phyloP scores from a whole-genome alignment of 2,888 invertebrate species.

The Cybosia mesomella region DNA sequence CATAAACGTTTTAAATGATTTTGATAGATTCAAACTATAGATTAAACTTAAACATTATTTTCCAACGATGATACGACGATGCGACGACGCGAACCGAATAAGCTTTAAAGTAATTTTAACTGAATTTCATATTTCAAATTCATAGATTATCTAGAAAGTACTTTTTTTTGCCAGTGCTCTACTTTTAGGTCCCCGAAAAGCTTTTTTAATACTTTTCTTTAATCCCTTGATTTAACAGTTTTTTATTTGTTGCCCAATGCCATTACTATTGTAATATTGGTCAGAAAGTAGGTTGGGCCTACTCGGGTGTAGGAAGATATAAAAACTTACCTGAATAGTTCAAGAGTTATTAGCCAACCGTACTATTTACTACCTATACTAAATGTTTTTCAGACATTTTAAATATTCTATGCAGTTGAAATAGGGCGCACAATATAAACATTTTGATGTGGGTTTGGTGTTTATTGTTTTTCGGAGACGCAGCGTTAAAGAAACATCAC shows the following conservation, averaged over 20 bases:
- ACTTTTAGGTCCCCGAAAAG: too few species aligned
- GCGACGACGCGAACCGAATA: neutral
- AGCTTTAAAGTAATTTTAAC: neutral
- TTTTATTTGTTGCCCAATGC: neutral
- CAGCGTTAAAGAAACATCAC: conserved; percentile 16
- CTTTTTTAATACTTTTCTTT: too few species aligned
- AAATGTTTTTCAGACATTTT: neutral
- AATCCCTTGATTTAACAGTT: neutral
- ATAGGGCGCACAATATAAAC: neutral
- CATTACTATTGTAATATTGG: neutral
- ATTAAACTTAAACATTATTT: neutral
- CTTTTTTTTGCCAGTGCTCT: neutral
- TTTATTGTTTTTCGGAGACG: conserved; percentile 22
- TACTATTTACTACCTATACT: conserved; percentile 11
- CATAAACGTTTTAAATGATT: too few species aligned
- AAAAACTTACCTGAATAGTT: neutral
- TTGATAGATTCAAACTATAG: too few species aligned
- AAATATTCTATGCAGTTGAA: neutral
- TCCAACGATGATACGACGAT: neutral
- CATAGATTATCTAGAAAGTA: neutral
- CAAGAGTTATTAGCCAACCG: neutral
- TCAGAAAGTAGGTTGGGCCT: neutral
- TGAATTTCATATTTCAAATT: neutral
- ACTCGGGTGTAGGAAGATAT: too few species aligned
- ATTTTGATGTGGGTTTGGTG: neutral